Conservation (phyloP, 2,888 invertebrate species). For the Cantharis flavilabris region DNA sequence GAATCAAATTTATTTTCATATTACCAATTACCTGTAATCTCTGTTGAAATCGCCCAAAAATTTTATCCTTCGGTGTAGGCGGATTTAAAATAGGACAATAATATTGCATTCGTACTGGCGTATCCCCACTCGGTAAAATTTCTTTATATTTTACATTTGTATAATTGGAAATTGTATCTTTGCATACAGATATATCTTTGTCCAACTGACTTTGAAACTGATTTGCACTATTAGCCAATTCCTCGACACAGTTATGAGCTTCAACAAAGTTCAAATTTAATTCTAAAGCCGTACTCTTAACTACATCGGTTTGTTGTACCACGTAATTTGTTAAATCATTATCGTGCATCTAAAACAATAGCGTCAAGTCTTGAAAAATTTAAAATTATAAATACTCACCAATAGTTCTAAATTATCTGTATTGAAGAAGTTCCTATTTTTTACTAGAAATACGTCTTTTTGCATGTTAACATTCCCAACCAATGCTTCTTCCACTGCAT, state of each 20-base stretch:
- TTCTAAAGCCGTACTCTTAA: not conserved
- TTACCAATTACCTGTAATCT: not conserved
- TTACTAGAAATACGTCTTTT: not conserved
- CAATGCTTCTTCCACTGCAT: not conserved
- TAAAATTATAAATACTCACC: not conserved
- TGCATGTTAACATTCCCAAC: not conserved
- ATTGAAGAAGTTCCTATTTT: not conserved
- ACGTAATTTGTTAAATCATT: not conserved
- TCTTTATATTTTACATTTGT: not conserved
- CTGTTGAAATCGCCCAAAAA: not conserved
- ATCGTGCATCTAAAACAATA: not conserved
- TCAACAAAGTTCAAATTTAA: not conserved
- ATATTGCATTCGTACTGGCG: not conserved
- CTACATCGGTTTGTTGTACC: not conserved
- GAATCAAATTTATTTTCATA: not conserved
- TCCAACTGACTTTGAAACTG: not conserved
- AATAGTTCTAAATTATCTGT: not conserved
- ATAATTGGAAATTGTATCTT: not conserved
- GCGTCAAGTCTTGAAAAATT: not conserved
- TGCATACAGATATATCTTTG: not conserved
- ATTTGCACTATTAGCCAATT: not conserved
- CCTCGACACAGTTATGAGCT: not conserved
- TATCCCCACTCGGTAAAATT: not conserved
- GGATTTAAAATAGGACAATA: not conserved
- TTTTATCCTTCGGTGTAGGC: not conserved